Evolutionary conservation across 2,888 invertebrate species (phyloP).

Genomic region (Leptinotarsa rubiginosa): DNA sequence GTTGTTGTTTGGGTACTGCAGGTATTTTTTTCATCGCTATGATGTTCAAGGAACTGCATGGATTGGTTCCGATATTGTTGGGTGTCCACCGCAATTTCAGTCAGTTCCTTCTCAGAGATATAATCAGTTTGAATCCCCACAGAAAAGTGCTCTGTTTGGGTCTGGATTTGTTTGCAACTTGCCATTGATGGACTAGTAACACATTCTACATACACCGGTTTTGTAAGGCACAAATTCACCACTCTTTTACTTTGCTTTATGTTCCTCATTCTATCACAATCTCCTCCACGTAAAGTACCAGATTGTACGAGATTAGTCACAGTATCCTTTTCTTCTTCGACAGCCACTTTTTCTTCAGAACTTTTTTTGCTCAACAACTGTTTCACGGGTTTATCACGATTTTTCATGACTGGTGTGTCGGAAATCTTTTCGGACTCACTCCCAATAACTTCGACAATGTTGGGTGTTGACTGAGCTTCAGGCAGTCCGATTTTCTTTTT

Average conservation of each 20-base stretch:
- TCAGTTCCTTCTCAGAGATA: slow-evolving; percentile 32
- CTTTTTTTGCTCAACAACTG: not conserved
- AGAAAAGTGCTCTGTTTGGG: slow-evolving; percentile 33
- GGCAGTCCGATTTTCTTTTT: slow-evolving; percentile 65
- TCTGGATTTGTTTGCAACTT: slow-evolving; percentile 22
- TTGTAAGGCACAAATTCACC: slow-evolving; percentile 54
- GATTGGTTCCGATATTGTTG: slow-evolving; percentile 40
- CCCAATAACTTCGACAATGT: slow-evolving; percentile 33
- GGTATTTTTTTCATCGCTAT: slow-evolving; percentile 34
- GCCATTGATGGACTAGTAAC: slow-evolving; percentile 28
- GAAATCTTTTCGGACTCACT: slow-evolving; percentile 17
- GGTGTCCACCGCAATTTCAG: slow-evolving; percentile 18
- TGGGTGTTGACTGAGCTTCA: slow-evolving; percentile 70
- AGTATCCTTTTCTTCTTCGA: not conserved
- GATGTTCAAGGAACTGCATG: slow-evolving; percentile 39
- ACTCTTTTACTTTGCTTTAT: slow-evolving; percentile 44
- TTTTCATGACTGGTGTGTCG: slow-evolving; percentile 33
- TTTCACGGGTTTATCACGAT: slow-evolving; percentile 27
- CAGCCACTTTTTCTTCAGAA: not conserved
- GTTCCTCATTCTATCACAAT: slow-evolving; percentile 9
- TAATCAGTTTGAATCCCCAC: slow-evolving; percentile 50
- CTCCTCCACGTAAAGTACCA: not conserved
- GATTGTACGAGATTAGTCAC: too few relatives aligned
- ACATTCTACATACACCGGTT: slow-evolving; percentile 57
- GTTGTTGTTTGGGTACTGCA: slow-evolving; percentile 45